Percentiles rank a stretch among this genome's conserved stretches.
phyloP scores from a whole-genome alignment of 2,797 vertebrate species.

The Megaceryle alcyon region DNA sequence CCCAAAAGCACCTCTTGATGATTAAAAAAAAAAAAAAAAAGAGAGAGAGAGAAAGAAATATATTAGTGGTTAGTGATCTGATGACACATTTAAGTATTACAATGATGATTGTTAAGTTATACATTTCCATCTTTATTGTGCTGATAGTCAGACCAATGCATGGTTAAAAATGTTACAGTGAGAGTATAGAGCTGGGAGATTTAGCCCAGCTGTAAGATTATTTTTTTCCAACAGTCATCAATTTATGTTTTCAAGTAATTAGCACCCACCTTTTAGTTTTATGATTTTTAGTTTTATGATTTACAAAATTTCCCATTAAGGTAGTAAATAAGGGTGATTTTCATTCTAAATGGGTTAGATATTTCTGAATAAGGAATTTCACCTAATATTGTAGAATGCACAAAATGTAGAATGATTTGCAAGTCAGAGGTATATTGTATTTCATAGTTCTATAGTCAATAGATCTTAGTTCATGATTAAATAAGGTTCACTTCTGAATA shows the following conservation, averaged over 20 bases:
- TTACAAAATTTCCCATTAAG: background rate
- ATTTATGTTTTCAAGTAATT: background rate
- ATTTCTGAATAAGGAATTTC: background rate
- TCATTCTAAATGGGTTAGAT: background rate
- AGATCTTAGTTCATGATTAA: background rate
- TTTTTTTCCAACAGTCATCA: background rate
- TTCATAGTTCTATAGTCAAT: background rate
- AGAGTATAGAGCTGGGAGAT: background rate
- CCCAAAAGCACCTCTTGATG: background rate
- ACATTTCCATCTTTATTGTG: background rate
- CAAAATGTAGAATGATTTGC: background rate
- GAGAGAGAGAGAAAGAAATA: no score
- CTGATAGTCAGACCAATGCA: background rate
- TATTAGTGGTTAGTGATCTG: background rate
- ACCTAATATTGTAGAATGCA: background rate
- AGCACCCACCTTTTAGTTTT: background rate
- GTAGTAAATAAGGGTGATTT: background rate
- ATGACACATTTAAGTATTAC: background rate
- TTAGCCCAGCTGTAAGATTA: background rate
- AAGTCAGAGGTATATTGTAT: background rate
- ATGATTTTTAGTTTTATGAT: background rate
- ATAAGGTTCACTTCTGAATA: background rate
- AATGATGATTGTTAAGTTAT: background rate
- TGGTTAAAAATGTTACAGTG: background rate
- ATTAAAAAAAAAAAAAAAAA: background rate